Conservation (phyloP, 1,140 invertebrate genomes). For the Lasioglossum albipes region DNA sequence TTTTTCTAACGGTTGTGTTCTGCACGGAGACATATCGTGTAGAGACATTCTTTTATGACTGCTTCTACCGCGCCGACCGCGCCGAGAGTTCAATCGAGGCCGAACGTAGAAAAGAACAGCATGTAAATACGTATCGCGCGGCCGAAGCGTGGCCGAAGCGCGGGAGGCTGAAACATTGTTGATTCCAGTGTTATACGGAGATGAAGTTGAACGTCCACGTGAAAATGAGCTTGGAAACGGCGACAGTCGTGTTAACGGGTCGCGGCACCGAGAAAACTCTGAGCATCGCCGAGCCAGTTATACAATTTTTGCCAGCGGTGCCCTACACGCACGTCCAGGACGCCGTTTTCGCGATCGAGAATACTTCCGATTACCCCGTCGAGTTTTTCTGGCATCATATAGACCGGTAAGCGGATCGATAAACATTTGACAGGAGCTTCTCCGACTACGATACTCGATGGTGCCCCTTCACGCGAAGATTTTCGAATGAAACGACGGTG, state of each 20-base stretch:
- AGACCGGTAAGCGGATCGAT: conserved; percentile 67
- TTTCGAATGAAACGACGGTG: background rate
- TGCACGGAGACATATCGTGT: too few relatives aligned
- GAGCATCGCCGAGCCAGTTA: conserved; percentile 62
- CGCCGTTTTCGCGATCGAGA: conserved; percentile 72
- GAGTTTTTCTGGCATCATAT: conserved; percentile 78
- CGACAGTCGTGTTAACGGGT: conserved; percentile 67
- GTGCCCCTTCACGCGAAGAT: background rate
- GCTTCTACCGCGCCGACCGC: too few relatives aligned
- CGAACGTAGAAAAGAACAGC: too few relatives aligned
- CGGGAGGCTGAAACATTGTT: conserved; percentile 1
- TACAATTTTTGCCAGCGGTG: conserved; percentile 71
- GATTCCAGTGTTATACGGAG: conserved; percentile 61
- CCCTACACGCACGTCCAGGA: conserved; percentile 68
- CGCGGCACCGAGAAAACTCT: conserved; percentile 70
- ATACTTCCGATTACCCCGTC: conserved; percentile 70
- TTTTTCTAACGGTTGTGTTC: too few relatives aligned
- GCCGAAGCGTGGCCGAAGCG: too few relatives aligned
- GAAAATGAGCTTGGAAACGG: conserved; percentile 62
- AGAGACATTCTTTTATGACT: too few relatives aligned
- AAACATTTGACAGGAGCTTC: background rate
- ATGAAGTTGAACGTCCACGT: conserved; percentile 68
- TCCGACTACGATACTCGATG: background rate
- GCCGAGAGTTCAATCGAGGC: too few relatives aligned
- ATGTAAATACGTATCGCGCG: too few relatives aligned